These are phyloP conservation scores for Masnerella sp. DNA, from an alignment of 2,888 invertebrate genomes.

Conservation along the genomic window DNA sequence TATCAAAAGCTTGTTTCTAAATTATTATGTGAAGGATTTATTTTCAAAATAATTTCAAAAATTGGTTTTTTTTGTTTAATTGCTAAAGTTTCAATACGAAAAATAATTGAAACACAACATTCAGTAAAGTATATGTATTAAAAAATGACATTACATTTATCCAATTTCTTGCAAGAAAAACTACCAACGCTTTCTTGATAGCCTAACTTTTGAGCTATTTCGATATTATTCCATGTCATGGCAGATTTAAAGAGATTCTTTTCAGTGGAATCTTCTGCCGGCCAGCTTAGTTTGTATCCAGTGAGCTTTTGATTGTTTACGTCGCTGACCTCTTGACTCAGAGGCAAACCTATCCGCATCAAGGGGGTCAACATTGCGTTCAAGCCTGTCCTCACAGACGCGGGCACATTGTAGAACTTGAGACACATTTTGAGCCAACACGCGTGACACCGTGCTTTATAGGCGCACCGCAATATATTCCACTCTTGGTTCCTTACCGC, in stretches of 20 bases:
- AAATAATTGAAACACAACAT: too few relatives aligned
- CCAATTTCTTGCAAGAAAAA: conserved; percentile 69
- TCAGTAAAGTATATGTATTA: not conserved
- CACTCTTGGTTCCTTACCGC: conserved; percentile 85
- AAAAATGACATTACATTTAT: conserved; percentile 66
- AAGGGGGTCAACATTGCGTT: conserved; percentile 84
- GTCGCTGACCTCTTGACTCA: conserved; percentile 67
- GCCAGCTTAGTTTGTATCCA: conserved; percentile 71
- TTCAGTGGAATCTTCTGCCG: conserved; percentile 72
- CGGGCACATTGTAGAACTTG: conserved; percentile 87
- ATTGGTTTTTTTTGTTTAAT: too few relatives aligned
- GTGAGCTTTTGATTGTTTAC: conserved; percentile 68
- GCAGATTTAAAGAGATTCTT: conserved; percentile 74
- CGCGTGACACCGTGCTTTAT: conserved; percentile 88
- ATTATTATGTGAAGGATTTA: too few relatives aligned
- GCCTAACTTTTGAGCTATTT: conserved; percentile 68
- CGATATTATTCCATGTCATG: conserved; percentile 72
- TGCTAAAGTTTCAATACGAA: too few relatives aligned
- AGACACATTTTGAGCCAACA: conserved; percentile 93
- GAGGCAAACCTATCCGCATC: conserved; percentile 78
- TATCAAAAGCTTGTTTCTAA: too few relatives aligned
- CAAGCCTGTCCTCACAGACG: conserved; percentile 83
- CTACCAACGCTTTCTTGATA: conserved; percentile 68
- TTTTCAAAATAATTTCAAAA: too few relatives aligned
- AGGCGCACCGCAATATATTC: conserved; percentile 83